These are phyloP conservation scores for Cantharis lateralis DNA, from an alignment of 2,888 invertebrate genomes.

Conservation along the genomic window DNA sequence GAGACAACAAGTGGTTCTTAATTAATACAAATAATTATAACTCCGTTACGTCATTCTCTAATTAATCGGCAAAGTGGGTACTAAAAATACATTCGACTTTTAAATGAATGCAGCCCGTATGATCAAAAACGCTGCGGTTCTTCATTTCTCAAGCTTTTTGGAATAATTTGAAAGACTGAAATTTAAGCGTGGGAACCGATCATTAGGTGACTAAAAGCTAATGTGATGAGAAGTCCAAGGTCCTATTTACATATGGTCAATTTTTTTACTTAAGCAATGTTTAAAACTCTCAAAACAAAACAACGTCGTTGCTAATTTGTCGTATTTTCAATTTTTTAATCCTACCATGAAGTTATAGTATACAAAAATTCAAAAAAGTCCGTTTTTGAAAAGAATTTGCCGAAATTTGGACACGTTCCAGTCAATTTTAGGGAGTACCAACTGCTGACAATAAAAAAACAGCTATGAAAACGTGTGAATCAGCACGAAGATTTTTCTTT, in stretches of 20 bases:
- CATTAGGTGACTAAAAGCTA: background rate
- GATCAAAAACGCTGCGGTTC: background rate
- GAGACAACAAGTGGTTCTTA: background rate
- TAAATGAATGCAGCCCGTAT: background rate
- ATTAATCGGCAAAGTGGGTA: background rate
- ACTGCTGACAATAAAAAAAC: too few species aligned
- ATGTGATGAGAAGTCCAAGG: background rate
- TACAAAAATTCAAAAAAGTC: too few species aligned
- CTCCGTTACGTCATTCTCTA: background rate
- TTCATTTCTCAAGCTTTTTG: background rate
- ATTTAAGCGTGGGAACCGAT: background rate
- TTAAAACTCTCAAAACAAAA: background rate
- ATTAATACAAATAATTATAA: background rate
- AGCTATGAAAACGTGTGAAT: too few species aligned
- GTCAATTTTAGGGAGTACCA: too few species aligned
- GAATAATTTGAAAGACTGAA: background rate
- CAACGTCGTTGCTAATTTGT: background rate
- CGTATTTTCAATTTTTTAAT: too few species aligned
- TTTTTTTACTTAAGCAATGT: background rate
- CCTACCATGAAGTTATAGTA: too few species aligned
- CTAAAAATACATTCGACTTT: background rate
- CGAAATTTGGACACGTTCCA: too few species aligned
- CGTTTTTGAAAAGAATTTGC: too few species aligned
- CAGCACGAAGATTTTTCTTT: too few species aligned
- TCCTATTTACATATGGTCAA: background rate